phyloP scores from a whole-genome alignment of 2,797 vertebrate genomes.

The Gambusia yucatana region DNA sequence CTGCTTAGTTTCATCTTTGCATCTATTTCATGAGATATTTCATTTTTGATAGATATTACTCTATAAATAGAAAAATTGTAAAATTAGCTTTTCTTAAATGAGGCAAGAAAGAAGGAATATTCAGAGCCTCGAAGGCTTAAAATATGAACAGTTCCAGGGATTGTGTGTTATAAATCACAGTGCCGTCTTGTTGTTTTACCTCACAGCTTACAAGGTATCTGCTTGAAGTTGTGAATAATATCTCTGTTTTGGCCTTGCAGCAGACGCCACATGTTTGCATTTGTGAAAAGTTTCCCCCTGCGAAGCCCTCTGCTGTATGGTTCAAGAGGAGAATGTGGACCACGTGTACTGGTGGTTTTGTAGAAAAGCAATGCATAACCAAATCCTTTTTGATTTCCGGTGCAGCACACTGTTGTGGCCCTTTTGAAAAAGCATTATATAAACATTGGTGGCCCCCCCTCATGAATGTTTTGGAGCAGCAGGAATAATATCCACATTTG shows the following conservation, averaged over 20 bases:
- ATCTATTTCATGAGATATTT: not conserved
- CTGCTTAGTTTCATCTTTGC: not conserved
- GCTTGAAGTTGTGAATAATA: not conserved
- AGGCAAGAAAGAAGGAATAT: not conserved
- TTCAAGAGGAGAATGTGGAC: constrained; percentile 32
- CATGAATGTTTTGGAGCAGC: constrained; percentile 2
- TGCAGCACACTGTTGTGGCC: not conserved
- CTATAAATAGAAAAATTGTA: not conserved
- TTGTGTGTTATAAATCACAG: not conserved
- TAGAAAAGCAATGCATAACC: constrained; percentile 9
- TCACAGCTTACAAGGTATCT: constrained; percentile 4
- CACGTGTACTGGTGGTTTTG: constrained; percentile 23
- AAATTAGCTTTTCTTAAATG: not conserved
- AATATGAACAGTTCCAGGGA: not conserved
- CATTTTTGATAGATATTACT: not conserved
- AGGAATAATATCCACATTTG: constrained; percentile 40
- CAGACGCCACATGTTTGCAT: constrained; percentile 46
- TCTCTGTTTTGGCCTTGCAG: constrained; percentile 20
- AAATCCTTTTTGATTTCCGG: not conserved
- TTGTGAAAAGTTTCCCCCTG: constrained; percentile 32
- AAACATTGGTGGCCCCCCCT: constrained; percentile 13
- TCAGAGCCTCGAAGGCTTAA: not conserved
- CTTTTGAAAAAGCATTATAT: constrained; percentile 28
- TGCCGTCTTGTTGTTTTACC: not conserved
- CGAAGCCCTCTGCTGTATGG: constrained; percentile 22